Percentiles rank a stretch among this genome's conserved stretches.
phyloP scores from a whole-genome alignment of 2,113 vertebrate species.

The Shinisaurus crocodilurus region DNA sequence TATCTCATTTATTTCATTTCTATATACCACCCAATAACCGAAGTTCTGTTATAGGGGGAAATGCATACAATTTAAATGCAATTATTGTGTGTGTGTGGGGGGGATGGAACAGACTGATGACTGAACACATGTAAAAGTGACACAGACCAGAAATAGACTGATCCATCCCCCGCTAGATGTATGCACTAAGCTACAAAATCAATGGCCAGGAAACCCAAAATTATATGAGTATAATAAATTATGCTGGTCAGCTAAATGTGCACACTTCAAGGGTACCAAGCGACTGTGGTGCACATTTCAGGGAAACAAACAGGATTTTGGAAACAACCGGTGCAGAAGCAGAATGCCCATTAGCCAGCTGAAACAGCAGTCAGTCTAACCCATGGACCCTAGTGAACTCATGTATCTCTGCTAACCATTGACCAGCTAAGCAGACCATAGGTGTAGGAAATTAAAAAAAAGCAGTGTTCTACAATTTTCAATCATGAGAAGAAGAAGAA shows the following conservation, averaged over 20 bases:
- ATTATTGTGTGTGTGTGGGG: neutral
- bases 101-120: neutral
- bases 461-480: neutral
- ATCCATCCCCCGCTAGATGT: neutral
- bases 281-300: neutral
- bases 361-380: neutral
- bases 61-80: neutral
- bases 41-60: neutral
- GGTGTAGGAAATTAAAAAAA: neutral
- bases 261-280: neutral
- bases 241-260: neutral
- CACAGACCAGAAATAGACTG: neutral
- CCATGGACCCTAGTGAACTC: neutral
- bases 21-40: too few relatives aligned
- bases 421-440: neutral
- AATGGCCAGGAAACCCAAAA: neutral
- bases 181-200: neutral
- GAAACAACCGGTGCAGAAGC: neutral
- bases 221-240: neutral
- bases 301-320: constrained; percentile 4
- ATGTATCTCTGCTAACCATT: neutral
- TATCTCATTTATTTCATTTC: too few relatives aligned
- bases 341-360: neutral
- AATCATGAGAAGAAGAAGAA: neutral
- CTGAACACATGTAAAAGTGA: neutral